Evolutionary conservation across 2,797 vertebrate genomes (phyloP).

Genomic region (Poeciliopsis infans): DNA sequence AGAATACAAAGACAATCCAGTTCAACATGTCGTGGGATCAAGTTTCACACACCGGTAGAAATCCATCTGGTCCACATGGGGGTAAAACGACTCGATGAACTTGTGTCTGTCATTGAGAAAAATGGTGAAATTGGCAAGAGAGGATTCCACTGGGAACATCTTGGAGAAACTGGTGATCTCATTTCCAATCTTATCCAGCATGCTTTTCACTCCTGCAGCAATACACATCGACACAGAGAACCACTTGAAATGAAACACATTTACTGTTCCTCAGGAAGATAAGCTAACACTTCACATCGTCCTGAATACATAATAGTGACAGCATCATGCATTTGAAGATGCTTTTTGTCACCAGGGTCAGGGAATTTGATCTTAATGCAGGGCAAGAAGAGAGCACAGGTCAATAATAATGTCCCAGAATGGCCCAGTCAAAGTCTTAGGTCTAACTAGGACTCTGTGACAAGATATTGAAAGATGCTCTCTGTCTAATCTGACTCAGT

Average conservation of each 20-base stretch:
- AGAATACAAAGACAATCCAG: neutral
- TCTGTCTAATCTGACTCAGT: neutral
- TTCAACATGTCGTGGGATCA: neutral
- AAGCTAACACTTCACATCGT: neutral
- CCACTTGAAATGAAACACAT: slow-evolving; percentile 32
- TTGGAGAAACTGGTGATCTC: slow-evolving; percentile 82
- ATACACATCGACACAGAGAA: neutral
- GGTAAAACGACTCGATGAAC: slow-evolving; percentile 81
- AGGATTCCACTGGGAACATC: slow-evolving; percentile 83
- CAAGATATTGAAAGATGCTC: neutral
- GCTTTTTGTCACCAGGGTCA: neutral
- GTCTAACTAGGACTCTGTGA: neutral
- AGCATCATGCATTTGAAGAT: neutral
- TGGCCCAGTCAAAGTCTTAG: neutral
- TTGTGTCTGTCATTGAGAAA: slow-evolving; percentile 84
- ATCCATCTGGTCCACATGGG: slow-evolving; percentile 87
- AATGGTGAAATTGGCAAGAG: slow-evolving; percentile 80
- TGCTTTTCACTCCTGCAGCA: slow-evolving; percentile 83
- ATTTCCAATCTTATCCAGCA: slow-evolving; percentile 85
- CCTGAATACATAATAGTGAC: neutral
- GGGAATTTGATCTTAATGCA: neutral
- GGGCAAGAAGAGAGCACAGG: too few species aligned
- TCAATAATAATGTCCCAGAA: neutral
- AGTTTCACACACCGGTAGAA: slow-evolving; percentile 87
- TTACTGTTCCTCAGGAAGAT: neutral